These are phyloP conservation scores for Gyrodactylus bullatarudis DNA, from an alignment of 1,140 invertebrate species.

Conservation along the genomic window DNA sequence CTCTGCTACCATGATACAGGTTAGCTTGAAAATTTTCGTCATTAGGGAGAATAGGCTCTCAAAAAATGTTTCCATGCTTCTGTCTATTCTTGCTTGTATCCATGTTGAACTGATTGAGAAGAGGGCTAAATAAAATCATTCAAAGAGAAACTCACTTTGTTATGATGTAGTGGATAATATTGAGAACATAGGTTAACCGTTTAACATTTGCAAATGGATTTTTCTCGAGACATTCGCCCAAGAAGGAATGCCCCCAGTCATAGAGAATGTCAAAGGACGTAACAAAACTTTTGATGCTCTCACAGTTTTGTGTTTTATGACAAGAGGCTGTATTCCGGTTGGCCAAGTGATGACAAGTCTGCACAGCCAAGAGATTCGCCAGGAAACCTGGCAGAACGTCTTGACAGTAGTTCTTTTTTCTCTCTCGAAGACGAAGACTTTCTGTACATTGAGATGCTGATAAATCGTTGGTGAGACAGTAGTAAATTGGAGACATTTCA, in stretches of 20 bases:
- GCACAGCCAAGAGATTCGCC: neutral
- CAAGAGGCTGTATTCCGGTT: too few species aligned
- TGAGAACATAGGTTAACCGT: neutral
- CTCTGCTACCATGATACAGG: neutral
- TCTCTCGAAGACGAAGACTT: neutral
- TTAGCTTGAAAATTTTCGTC: neutral
- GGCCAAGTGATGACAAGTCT: neutral
- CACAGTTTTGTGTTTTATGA: too few species aligned
- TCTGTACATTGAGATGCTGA: neutral
- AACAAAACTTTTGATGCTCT: too few species aligned
- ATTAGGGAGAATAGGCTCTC: neutral
- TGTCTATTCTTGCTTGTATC: neutral
- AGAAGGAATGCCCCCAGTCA: neutral
- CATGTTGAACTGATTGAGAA: neutral
- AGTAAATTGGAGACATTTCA: neutral
- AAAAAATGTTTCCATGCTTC: neutral
- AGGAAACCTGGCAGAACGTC: neutral
- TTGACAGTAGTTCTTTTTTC: neutral
- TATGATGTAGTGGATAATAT: neutral
- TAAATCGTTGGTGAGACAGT: neutral
- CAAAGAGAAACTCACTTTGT: neutral
- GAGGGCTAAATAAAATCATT: neutral
- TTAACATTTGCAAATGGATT: neutral
- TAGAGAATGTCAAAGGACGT: neutral
- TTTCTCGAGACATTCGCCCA: neutral